These are phyloP conservation scores for Caenorhabditis briggsae DNA, from an alignment of 1,140 invertebrate genomes.

Conservation along the genomic window DNA sequence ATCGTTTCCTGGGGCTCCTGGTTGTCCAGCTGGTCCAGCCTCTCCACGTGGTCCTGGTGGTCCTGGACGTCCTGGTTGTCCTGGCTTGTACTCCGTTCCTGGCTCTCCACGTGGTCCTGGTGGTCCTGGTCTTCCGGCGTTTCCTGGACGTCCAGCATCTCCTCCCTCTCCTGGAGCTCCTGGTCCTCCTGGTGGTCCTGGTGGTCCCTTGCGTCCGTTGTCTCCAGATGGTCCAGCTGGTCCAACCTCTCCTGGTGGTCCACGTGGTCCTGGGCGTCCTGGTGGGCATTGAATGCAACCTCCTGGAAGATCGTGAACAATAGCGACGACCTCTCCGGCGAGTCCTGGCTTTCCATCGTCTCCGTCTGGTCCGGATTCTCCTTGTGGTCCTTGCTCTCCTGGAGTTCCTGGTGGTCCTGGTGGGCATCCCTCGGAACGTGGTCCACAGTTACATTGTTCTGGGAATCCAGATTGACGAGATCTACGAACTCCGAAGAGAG, in stretches of 20 bases:
- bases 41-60: conserved; percentile 50
- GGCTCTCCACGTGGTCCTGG: conserved; percentile 36
- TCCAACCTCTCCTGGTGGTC: conserved; percentile 63
- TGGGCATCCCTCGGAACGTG: conserved; percentile 63
- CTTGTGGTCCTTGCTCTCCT: conserved; percentile 58
- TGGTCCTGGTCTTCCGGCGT: conserved; percentile 43
- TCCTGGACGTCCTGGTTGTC: conserved; percentile 46
- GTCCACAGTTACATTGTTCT: conserved; percentile 65
- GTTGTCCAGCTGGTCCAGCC: conserved; percentile 44
- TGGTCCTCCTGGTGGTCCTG: conserved; percentile 59
- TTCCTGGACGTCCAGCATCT: conserved; percentile 58
- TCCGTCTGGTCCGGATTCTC: conserved; percentile 44
- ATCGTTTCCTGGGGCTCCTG: conserved; percentile 50
- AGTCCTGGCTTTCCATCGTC: conserved; percentile 46
- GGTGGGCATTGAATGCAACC: conserved; percentile 57
- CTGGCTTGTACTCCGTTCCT: conserved; percentile 54
- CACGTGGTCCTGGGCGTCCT: conserved; percentile 66
- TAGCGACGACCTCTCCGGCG: conserved; percentile 44
- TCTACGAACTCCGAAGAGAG: conserved; percentile 46
- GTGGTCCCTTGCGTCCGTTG: conserved; percentile 60
- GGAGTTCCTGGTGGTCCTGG: conserved; percentile 67
- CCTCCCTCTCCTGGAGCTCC: conserved; percentile 57
- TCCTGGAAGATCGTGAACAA: conserved; percentile 50
- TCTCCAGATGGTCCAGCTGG: conserved; percentile 54
- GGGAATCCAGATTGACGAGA: conserved; percentile 48